Base-by-base conservation (phyloP, 2,888 invertebrate species). In the Erebia palarica region DNA sequence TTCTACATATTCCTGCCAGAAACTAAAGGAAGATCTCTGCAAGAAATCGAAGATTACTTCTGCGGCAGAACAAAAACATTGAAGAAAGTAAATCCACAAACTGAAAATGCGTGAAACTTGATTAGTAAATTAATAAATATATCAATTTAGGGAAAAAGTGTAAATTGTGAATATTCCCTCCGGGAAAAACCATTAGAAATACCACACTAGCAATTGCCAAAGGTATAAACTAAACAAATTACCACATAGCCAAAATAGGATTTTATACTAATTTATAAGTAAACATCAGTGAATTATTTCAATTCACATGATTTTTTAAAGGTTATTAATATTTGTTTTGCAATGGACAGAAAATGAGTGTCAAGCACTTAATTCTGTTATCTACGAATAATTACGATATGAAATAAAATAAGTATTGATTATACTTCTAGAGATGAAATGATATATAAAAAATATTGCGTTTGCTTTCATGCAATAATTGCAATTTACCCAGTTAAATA, bases 11-110 rank as follows among this genome's bases (percentile, higher is more conserved):
- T 89, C 80, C 86, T 96, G 9, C 95, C 96, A 3, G 96, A 96
- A 80, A 96, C 96, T 0, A 95, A 96, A 84, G 95, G 95, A n/a
- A 94, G 91, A 77, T 90, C 95, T 1, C 86, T 96, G 1, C 96
- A 96, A 81, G 96, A 96, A 82, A 96, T 96, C 70, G 96, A 96
- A 85, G 96, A 96, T 77, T 95, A 95, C 82, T 96, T 95, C 85
- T 94, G 95, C 65, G 95, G 95, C 0, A 93, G 95, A 78, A 94
- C 92, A 0, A 93, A 94, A 74, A 85, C 91, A 0, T 82, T 95
- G 18, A 92, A 90, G 53, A 89, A 89, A 82, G 84, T 69, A 58
- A 86, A 82, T 65, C 70, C 76, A n/a, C 77, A 78, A 72, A 79
- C 80, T 5, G 83, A 82, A 66, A 75, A 71, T 9, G 78, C 78